Evolutionary conservation across 2,797 vertebrate species (phyloP), one percentile per base, ranked within the genome.

Genomic region (Galagoides demidoff): DNA sequence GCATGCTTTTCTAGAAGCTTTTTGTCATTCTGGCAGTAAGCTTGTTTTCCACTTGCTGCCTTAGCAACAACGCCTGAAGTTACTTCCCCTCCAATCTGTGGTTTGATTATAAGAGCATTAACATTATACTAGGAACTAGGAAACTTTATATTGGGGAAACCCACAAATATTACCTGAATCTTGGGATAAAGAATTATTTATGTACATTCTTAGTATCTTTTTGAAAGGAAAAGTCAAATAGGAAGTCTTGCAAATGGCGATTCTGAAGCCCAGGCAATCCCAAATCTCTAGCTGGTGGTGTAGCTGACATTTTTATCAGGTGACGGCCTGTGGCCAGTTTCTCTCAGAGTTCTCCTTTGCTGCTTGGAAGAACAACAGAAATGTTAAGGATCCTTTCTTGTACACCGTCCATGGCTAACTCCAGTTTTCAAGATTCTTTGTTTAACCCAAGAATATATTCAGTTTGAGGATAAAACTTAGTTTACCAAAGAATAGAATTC

Each of bases 1-100:
- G 85, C 89, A 82, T 97, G 97, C 84, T 98, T 97, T 97, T 66
- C 87, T 88, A 90, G 96, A 96, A 96, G 93, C 90, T 91, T 0
- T 57, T 97, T 82, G 73, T 96, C 96, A 94, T 97, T 88, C 97
- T 92, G 77, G 3, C 87, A 89, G 92, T 4, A 70, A 98, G 94
- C 94, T 79, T 96, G 93, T 92, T 95, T 77, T 97, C 95, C 0
- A 7, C 1, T 22, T 95, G 94, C 95, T 97, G 83, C 49, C 93
- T 97, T 97, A 90, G 19, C 96, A 95, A 96, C 97, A 96, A 92
- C 89, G 55, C 45, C 85, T 92, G 45, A 49, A 95, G 88, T 90
- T 77, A 25, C 74, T 88, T 73, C 85, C 55, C 63, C 61, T 92
- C 49, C 27, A 79, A 45, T 76, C 82, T 68, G 23, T 89, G 52